These are phyloP conservation scores for Scaptodrosophila latifasciaeformis DNA, from an alignment of 2,888 invertebrate genomes.

Conservation along the genomic window DNA sequence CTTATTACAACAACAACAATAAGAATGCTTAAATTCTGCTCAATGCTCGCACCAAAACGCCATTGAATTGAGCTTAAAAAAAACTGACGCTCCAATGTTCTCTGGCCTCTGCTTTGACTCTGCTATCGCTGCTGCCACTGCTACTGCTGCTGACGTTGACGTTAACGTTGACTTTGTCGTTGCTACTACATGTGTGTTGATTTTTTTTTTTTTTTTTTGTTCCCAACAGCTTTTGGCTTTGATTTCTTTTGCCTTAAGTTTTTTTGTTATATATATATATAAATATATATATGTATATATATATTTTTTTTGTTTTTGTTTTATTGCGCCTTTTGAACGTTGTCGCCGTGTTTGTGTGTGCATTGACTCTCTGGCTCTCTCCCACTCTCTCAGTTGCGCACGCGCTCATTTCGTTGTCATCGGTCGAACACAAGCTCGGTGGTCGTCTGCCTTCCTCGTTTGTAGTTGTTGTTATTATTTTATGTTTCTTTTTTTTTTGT, in stretches of 20 bases:
- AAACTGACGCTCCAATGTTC: too few species aligned
- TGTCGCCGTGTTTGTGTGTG: constrained; percentile 14
- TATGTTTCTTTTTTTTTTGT: too few species aligned
- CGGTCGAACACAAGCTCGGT: constrained; percentile 26
- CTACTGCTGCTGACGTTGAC: constrained; percentile 15
- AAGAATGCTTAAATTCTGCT: constrained; percentile 36
- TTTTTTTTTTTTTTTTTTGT: constrained; percentile 29
- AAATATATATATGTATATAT: too few species aligned
- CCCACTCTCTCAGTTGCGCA: constrained; percentile 43
- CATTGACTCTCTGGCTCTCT: constrained; percentile 12
- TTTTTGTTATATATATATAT: too few species aligned
- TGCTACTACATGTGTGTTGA: constrained; percentile 12
- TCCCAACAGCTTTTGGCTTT: constrained; percentile 54
- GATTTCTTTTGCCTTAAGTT: constrained; percentile 54
- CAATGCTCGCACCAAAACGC: constrained; percentile 59
- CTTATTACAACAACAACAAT: constrained; percentile 34
- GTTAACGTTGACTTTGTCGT: constrained; percentile 7
- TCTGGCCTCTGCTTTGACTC: too few species aligned
- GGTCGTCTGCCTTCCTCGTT: not conserved
- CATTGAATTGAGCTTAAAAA: constrained; percentile 59
- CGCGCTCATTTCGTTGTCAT: constrained; percentile 30
- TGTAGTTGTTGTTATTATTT: too few species aligned
- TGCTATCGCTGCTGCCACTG: constrained; percentile 33
- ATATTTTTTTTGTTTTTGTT: constrained; percentile 22
- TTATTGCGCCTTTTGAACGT: constrained; percentile 21